Percentiles rank a stretch among this genome's conserved stretches.
These are phyloP conservation scores for Labeo catla DNA, from an alignment of 2,113 vertebrate species.

Conservation along the genomic window DNA sequence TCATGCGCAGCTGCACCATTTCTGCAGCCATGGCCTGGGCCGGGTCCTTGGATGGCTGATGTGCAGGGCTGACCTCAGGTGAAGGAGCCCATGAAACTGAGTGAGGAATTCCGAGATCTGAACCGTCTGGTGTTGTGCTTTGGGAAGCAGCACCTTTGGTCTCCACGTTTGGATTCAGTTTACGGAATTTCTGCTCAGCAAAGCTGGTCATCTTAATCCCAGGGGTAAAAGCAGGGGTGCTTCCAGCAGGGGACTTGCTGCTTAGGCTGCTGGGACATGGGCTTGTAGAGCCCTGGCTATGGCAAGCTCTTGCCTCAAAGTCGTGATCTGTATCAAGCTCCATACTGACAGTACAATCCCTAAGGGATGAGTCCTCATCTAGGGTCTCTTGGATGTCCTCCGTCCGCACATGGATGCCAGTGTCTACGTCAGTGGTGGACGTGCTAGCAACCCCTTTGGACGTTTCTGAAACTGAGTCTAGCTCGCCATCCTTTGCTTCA, in stretches of 20 bases:
- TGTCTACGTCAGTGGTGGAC: constrained; percentile 92
- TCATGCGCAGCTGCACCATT: constrained; percentile 94
- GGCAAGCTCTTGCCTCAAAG: constrained; percentile 73
- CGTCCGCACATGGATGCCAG: constrained; percentile 91
- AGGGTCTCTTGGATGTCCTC: constrained; percentile 92
- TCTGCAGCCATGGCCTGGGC: constrained; percentile 94
- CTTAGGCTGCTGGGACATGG: constrained; percentile 86
- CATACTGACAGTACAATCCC: constrained; percentile 93
- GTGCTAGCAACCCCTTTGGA: constrained; percentile 82
- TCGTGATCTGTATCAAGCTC: constrained; percentile 92
- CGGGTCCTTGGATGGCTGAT: constrained; percentile 81
- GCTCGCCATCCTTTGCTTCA: constrained; percentile 63
- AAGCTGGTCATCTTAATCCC: constrained; percentile 94
- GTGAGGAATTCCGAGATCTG: constrained; percentile 88
- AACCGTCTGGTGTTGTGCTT: constrained; percentile 93
- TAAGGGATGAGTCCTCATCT: constrained; percentile 95
- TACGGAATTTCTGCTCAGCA: constrained; percentile 93
- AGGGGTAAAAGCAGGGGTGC: constrained; percentile 79
- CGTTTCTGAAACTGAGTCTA: constrained; percentile 80
- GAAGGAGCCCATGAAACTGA: constrained; percentile 90
- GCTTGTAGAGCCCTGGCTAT: constrained; percentile 78
- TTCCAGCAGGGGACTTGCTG: constrained; percentile 85
- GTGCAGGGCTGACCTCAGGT: constrained; percentile 81
- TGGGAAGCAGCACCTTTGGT: constrained; percentile 88
- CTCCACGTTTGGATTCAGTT: constrained; percentile 83